Conservation (phyloP, 2,113 vertebrate species). For the Poicephalus meyeri region DNA sequence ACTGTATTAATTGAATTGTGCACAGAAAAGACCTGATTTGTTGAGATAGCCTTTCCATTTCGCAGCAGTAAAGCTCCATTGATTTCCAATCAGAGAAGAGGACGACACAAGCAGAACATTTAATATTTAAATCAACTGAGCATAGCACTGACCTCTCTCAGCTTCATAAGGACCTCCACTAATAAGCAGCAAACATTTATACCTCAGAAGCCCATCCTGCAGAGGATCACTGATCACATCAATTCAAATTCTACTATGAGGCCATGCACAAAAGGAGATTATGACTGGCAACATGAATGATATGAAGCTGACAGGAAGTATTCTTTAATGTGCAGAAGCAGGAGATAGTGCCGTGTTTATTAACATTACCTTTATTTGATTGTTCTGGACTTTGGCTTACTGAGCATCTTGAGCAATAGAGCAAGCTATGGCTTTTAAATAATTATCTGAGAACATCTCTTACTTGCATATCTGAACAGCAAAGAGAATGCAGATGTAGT, state of each 20-base stretch:
- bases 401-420: background rate
- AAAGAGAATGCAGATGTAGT: background rate
- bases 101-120: background rate
- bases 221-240: background rate
- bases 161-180: background rate
- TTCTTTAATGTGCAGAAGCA: background rate
- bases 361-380: background rate
- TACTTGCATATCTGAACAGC: background rate
- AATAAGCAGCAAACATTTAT: background rate
- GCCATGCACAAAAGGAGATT: background rate
- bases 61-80: conserved; percentile 31
- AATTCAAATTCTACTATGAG: background rate
- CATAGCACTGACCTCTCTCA: conserved; percentile 7
- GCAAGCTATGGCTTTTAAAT: background rate
- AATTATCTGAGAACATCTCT: conserved; percentile 9
- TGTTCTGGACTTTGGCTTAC: background rate
- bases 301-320: background rate
- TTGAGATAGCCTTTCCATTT: background rate
- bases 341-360: background rate
- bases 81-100: conserved; percentile 42
- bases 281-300: background rate
- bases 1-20: conserved; percentile 40
- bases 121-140: conserved; percentile 59
- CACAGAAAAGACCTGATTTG: conserved; percentile 22
- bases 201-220: background rate